Evolutionary conservation across 1,140 invertebrate species (phyloP).

Genomic region (Philopotamus ludificatus): DNA sequence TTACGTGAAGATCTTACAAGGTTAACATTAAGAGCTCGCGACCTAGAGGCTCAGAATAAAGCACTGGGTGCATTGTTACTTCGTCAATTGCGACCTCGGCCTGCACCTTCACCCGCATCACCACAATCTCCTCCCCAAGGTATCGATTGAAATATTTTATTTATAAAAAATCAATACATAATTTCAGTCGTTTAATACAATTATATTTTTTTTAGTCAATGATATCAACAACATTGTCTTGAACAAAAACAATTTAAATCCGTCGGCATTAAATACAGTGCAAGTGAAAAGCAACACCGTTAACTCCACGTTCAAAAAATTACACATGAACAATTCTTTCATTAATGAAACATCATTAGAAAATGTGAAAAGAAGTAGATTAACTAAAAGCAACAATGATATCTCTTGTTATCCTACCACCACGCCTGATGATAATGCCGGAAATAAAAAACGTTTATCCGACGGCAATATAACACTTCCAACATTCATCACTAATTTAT

Average conservation of each 20-base stretch:
- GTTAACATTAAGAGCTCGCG: constrained; percentile 63
- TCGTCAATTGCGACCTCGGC: constrained; percentile 61
- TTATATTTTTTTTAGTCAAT: background rate
- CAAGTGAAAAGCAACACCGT: no score
- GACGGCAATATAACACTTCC: constrained; percentile 40
- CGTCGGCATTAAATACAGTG: no score
- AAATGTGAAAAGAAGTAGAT: constrained; percentile 16
- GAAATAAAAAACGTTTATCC: constrained; percentile 45
- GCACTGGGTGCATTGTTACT: constrained; percentile 64
- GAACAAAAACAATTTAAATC: background rate
- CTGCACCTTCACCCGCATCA: constrained; percentile 54
- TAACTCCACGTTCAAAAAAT: background rate
- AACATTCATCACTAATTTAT: constrained; percentile 23
- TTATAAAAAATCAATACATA: background rate
- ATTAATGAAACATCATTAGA: background rate
- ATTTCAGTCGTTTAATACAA: background rate
- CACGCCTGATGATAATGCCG: constrained; percentile 9
- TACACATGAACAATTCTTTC: constrained; percentile 1
- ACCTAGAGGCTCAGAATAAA: constrained; percentile 68
- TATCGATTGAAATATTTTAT: background rate
- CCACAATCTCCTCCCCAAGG: constrained; percentile 47
- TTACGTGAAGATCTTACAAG: constrained; percentile 67
- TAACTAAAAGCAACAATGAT: constrained; percentile 38
- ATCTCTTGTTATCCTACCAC: constrained; percentile 17
- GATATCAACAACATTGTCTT: background rate